Evolutionary conservation across 2,888 invertebrate genomes (phyloP).

Genomic region (Hyles lineata): DNA sequence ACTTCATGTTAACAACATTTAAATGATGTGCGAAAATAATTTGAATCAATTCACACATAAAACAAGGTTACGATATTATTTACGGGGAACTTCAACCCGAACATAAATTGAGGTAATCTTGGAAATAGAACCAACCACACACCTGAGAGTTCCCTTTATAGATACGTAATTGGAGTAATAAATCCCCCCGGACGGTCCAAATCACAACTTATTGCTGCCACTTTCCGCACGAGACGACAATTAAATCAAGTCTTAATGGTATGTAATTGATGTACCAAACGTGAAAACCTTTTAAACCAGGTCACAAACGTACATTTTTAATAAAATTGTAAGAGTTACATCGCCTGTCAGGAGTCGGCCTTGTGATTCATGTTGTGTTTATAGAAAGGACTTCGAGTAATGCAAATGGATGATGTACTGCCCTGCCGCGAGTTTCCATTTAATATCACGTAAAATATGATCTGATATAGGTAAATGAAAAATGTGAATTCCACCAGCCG

Average conservation of each 20-base stretch:
- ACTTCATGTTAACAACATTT: too few relatives aligned
- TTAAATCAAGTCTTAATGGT: slow-evolving; percentile 61
- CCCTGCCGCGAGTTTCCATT: neutral
- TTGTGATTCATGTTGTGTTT: neutral
- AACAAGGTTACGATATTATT: neutral
- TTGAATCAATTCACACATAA: neutral
- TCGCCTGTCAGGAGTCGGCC: neutral
- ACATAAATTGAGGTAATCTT: slow-evolving; percentile 28
- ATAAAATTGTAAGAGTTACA: slow-evolving; percentile 8
- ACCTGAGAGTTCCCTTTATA: slow-evolving; percentile 45
- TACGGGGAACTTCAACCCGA: slow-evolving; percentile 16
- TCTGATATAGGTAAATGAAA: slow-evolving; percentile 2
- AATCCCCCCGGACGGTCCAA: slow-evolving; percentile 55
- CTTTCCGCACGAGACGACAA: slow-evolving; percentile 53
- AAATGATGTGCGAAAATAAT: neutral
- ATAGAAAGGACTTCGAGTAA: neutral
- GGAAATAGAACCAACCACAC: slow-evolving; percentile 41
- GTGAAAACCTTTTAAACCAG: slow-evolving; percentile 22
- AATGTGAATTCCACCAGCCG: neutral
- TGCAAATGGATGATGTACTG: neutral
- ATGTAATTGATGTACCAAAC: slow-evolving; percentile 43
- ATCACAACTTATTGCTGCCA: slow-evolving; percentile 62
- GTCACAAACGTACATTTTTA: slow-evolving; percentile 14
- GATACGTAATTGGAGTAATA: slow-evolving; percentile 59
- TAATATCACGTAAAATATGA: slow-evolving; percentile 1